These are phyloP conservation scores for Gallinago undulata DNA, from an alignment of 2,113 vertebrate genomes.

Conservation along the genomic window DNA sequence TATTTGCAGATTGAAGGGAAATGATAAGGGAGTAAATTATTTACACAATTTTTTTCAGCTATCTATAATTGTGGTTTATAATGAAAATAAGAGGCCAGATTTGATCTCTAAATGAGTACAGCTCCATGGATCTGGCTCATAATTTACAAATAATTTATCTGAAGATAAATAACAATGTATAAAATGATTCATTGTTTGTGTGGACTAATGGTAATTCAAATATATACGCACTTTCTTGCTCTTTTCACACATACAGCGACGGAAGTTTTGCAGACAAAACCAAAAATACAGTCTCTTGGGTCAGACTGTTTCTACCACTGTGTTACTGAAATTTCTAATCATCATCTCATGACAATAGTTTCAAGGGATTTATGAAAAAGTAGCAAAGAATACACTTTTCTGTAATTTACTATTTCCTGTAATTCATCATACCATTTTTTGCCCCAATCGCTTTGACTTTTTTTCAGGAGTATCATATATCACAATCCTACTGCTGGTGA, in stretches of 20 bases:
- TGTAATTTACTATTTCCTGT: conserved; percentile 77
- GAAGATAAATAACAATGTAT: neutral
- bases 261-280: conserved; percentile 3
- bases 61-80: neutral
- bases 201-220: neutral
- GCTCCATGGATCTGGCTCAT: neutral
- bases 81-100: neutral
- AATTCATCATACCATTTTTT: conserved; percentile 77
- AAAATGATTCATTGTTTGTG: neutral
- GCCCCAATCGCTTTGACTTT: conserved; percentile 62
- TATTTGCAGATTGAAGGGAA: neutral
- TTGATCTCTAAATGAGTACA: neutral
- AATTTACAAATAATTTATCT: neutral
- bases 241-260: neutral
- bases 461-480: conserved; percentile 71
- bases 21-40: neutral
- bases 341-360: conserved; percentile 65
- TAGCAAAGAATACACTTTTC: conserved; percentile 67
- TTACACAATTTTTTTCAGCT: neutral
- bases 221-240: neutral
- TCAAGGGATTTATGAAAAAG: conserved; percentile 74
- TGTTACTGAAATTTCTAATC: conserved; percentile 70
- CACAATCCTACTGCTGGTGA: conserved; percentile 60
- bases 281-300: neutral
- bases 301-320: conserved; percentile 26